Percentiles rank a stretch among this genome's conserved stretches.
Conservation (phyloP, 2,797 vertebrate species). For the Aldrovandia affinis region DNA sequence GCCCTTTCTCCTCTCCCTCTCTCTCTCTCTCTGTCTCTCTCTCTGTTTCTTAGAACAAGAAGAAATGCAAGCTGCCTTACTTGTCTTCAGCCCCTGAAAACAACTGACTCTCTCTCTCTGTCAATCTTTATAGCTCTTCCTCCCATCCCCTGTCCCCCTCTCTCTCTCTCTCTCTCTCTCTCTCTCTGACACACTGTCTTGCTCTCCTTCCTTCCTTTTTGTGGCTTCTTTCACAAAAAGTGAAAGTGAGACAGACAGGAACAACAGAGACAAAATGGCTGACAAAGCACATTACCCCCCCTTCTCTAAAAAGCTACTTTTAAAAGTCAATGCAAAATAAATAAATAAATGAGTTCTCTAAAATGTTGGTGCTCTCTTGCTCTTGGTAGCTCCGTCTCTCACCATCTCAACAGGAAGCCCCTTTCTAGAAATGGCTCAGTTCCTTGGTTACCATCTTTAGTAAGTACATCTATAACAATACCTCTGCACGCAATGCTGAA, state of each 20-base stretch:
- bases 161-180: conserved; percentile 38
- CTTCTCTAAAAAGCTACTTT: neutral
- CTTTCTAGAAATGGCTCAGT: conserved; percentile 1
- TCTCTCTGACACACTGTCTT: conserved; percentile 52
- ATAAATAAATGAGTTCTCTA: conserved; percentile 29
- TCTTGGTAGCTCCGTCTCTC: conserved; percentile 15
- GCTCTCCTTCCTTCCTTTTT: conserved; percentile 76
- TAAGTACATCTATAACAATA: neutral
- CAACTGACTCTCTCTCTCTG: conserved; percentile 50
- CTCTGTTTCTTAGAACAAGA: conserved; percentile 45
- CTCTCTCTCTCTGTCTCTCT: neutral
- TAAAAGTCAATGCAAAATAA: conserved; percentile 23
- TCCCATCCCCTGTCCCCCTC: conserved; percentile 48
- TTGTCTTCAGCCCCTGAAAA: conserved; percentile 59
- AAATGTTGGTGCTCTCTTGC: neutral
- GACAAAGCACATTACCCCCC: neutral
- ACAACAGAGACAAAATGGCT: conserved; percentile 59
- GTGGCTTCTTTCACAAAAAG: conserved; percentile 83
- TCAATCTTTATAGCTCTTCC: conserved; percentile 46
- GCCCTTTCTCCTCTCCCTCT: conserved; percentile 19
- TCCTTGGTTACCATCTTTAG: neutral
- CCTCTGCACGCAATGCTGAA: neutral
- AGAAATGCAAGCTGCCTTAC: conserved; percentile 65
- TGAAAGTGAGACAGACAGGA: conserved; percentile 71
- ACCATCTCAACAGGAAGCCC: conserved; percentile 15